Evolutionary conservation across 2,888 invertebrate species (phyloP), one percentile per base, ranked within the genome.

Genomic region (Erebia ligea): DNA sequence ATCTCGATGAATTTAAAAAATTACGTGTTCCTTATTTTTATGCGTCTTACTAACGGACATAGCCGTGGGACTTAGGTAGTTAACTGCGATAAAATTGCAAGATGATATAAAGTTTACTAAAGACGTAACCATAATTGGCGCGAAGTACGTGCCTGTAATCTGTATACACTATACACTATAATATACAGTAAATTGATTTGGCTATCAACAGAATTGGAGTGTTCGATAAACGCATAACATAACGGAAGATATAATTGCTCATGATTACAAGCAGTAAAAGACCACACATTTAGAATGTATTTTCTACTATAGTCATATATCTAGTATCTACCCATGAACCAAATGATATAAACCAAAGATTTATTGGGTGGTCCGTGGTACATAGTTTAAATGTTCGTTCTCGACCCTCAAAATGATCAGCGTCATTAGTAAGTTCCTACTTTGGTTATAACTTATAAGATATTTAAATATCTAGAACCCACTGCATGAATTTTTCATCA

Each of bases 141-240:
- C 50, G 52, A 66, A 67, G 45, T 65, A 54, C 68, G 72, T 67
- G 62, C 63, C 21, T 67, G 34, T n/a, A n/a, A n/a, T n/a, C n/a
- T n/a, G n/a, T 45, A 34, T 6, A 34, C 25, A 25, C 25, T 52
- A 63, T 48, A n/a, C n/a, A n/a, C n/a, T n/a, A n/a, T n/a, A n/a
- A n/a, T n/a, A n/a, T n/a, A 15, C 42, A 25, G 69, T 67, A 74
- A 34, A 74, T 72, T 70, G 72, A 69, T 67, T 74, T 68, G 50
- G 63, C 70, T 74, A 71, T 72, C 68, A 69, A 73, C 59, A 64
- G 72, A 73, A 73, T 74, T 70, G 70, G 50, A 68, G 68, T 72
- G 69, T 64, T 70, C 67, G 70, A 70, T 74, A 74, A 70, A 68
- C 50, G 61, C 59, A 68, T 70, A n/a, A n/a, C n/a, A n/a, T n/a